phyloP scores from a whole-genome alignment of 2,888 invertebrate genomes.

The Lasioglossum zephyrum region DNA sequence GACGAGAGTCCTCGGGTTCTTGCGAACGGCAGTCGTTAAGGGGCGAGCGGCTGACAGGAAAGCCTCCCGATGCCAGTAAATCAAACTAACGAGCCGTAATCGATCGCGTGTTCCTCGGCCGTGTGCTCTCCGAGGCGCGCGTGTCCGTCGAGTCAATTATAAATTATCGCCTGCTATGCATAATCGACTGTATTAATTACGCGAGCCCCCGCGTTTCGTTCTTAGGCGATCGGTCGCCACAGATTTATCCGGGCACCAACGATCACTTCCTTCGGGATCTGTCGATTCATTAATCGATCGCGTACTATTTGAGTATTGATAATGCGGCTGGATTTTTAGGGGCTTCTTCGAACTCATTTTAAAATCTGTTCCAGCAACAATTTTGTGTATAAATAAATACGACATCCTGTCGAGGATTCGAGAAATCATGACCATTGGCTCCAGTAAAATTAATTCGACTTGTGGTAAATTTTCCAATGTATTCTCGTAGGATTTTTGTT shows the following conservation, averaged over 20 bases:
- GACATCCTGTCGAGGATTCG: too few relatives aligned
- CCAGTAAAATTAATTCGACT: too few relatives aligned
- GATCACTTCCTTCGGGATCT: neutral
- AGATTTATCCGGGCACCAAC: neutral
- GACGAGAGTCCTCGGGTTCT: neutral
- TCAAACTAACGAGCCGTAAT: conserved; percentile 61
- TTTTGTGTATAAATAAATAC: too few relatives aligned
- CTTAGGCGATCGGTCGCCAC: neutral
- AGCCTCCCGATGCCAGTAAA: conserved; percentile 50
- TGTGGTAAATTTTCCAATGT: neutral
- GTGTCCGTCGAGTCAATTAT: conserved; percentile 50
- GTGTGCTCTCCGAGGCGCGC: conserved; percentile 36
- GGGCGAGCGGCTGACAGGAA: conserved; percentile 38
- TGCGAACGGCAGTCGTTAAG: conserved; percentile 36
- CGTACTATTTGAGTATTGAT: too few relatives aligned
- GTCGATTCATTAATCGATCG: neutral
- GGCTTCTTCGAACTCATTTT: neutral
- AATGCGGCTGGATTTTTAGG: neutral
- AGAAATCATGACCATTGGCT: too few relatives aligned
- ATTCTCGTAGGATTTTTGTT: too few relatives aligned
- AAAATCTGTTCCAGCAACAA: too few relatives aligned
- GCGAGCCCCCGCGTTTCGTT: conserved; percentile 13
- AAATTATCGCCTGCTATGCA: conserved; percentile 60
- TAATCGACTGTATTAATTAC: conserved; percentile 62
- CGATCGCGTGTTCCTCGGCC: conserved; percentile 46